Conservation (phyloP, 2,113 vertebrate species). For the Oncorhynchus keta region DNA sequence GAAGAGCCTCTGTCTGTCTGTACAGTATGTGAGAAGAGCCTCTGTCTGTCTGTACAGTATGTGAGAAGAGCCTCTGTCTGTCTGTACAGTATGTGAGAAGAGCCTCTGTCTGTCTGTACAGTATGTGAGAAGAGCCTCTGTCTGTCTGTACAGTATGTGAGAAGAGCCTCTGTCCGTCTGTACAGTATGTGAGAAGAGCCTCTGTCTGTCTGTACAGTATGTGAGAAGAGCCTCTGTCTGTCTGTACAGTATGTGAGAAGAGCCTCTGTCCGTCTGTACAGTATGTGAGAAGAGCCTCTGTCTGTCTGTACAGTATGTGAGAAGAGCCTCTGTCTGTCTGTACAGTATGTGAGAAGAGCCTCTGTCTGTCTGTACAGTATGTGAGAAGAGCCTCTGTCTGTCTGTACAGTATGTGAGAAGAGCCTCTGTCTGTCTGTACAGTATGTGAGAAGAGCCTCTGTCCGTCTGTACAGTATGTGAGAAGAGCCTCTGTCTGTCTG, state of each 20-base stretch:
- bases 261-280: slow-evolving; percentile 46
- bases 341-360: slow-evolving; percentile 47
- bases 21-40: slow-evolving; percentile 47
- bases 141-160: slow-evolving; percentile 23
- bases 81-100: slow-evolving; percentile 50
- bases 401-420: slow-evolving; percentile 49
- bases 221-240: slow-evolving; percentile 32
- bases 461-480: slow-evolving; percentile 45
- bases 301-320: slow-evolving; percentile 45
- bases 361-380: slow-evolving; percentile 39
- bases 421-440: slow-evolving; percentile 47
- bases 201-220: slow-evolving; percentile 39
- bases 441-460: slow-evolving; percentile 33
- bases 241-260: slow-evolving; percentile 29
- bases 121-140: slow-evolving; percentile 32
- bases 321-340: slow-evolving; percentile 38
- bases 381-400: slow-evolving; percentile 32
- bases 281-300: slow-evolving; percentile 33
- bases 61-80: slow-evolving; percentile 32
- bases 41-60: slow-evolving; percentile 39
- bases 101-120: slow-evolving; percentile 47
- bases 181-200: slow-evolving; percentile 47
- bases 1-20: slow-evolving; percentile 38
- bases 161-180: not conserved
- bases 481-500: slow-evolving; percentile 38